phyloP scores from a whole-genome alignment of 2,797 vertebrate genomes.

The Leuciscus waleckii region DNA sequence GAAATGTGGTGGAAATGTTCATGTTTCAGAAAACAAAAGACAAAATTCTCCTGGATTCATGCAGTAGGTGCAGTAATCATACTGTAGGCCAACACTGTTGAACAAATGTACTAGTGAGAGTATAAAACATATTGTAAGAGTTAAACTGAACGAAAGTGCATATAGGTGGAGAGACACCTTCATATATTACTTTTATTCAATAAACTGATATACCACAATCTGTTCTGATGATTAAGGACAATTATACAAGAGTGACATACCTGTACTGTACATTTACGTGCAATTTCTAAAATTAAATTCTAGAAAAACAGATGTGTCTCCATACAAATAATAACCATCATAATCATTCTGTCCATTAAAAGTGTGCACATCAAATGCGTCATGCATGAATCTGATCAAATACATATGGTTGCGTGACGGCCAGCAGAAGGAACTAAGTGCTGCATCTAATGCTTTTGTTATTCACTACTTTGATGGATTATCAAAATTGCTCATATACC shows the following conservation, averaged over 20 bases:
- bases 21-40: neutral
- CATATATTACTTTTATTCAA: neutral
- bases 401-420: neutral
- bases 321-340: slow-evolving; percentile 18
- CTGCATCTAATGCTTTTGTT: slow-evolving; percentile 23
- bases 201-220: neutral
- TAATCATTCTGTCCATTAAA: slow-evolving; percentile 13
- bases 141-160: neutral
- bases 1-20: neutral
- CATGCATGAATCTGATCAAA: neutral
- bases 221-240: neutral
- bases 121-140: neutral
- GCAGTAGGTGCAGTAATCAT: neutral
- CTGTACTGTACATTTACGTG: neutral
- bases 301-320: slow-evolving; percentile 33
- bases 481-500: slow-evolving; percentile 20
- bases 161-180: neutral
- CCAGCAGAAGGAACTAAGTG: neutral
- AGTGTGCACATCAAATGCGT: neutral
- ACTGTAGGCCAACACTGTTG: neutral
- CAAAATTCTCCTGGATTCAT: too few relatives aligned
- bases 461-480: slow-evolving; percentile 34
- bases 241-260: neutral
- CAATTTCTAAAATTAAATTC: neutral
- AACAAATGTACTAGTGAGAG: neutral